Base-by-base conservation (phyloP, 2,113 vertebrate species). In the Nothocercus nigrocapillus region DNA sequence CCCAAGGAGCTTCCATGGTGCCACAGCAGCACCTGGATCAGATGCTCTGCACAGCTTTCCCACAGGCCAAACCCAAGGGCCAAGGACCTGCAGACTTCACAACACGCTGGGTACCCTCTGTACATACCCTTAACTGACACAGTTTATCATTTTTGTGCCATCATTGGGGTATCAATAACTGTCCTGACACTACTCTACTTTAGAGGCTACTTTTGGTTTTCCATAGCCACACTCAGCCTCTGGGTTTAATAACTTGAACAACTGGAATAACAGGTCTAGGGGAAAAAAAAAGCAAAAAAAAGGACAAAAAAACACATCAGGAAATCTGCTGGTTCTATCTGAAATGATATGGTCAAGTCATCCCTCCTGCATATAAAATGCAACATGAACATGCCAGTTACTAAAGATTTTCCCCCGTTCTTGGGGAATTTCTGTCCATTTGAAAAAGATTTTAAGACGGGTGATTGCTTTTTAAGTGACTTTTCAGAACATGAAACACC, bases 1-100 rank as follows among this genome's bases (percentile, higher is more conserved):
- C 74, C 90, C 79, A 89, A 90, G 79, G 34, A 94, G 75, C n/a
- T 91, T 97, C 64, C 96, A 96, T 94, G 82, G 87, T 93, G 53
- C 85, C 80, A 85, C 91, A 85, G 94, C 94, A 47, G 45, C 18
- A 8, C 45, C 45, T 20, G 45, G 45, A 7, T 47, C 45, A 47
- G 45, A 18, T 9, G 19, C 45, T 19, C 9, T 19, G 22, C 14
- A 47, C n/a, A 20, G 56, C 49, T 47, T 34, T 38, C 42, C 40
- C 22, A n/a, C 53, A 36, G 44, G 45, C 28, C 44, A 25, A 72
- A 86, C 66, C 58, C 36, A 22, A 28, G 56, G 5, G 21, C 28
- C 38, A 25, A 36, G 38, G 22, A 67, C 44, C 82, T 63, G 5
- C 36, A 12, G 62, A 38, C 56, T 30, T 32, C 22, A 72, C 68